Conservation (phyloP, 2,888 invertebrate species). For the Heliconius erato region DNA sequence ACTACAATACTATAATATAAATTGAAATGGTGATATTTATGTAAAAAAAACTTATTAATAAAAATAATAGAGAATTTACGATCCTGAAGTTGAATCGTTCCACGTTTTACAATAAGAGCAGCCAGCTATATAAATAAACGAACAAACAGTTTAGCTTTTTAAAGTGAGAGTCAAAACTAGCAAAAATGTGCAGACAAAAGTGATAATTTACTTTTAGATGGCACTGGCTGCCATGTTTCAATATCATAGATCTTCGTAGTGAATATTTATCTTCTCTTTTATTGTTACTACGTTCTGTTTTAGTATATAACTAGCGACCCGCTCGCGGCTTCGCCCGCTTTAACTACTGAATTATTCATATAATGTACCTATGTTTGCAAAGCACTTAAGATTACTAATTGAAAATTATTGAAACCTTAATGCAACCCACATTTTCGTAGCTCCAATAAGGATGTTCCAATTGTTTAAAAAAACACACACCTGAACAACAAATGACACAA, state of each 20-base stretch:
- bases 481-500: no score
- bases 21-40: not conserved
- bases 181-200: conserved; percentile 11
- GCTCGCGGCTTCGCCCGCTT: no score
- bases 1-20: not conserved
- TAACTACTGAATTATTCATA: no score
- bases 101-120: not conserved
- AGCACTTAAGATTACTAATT: no score
- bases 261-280: conserved; percentile 13
- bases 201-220: conserved; percentile 26
- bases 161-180: conserved; percentile 8
- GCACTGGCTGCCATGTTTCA: conserved; percentile 15
- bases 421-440: no score
- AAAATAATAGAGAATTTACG: not conserved
- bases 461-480: no score
- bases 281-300: conserved; percentile 14
- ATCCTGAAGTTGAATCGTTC: not conserved
- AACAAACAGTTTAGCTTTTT: conserved; percentile 11
- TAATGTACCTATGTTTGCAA: no score
- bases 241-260: conserved; percentile 16
- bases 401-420: no score
- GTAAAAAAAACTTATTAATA: not conserved
- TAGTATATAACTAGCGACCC: no score
- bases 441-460: no score
- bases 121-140: not conserved